These are phyloP conservation scores for Frankliniella intonsa DNA, from an alignment of 2,888 invertebrate species.

Conservation along the genomic window DNA sequence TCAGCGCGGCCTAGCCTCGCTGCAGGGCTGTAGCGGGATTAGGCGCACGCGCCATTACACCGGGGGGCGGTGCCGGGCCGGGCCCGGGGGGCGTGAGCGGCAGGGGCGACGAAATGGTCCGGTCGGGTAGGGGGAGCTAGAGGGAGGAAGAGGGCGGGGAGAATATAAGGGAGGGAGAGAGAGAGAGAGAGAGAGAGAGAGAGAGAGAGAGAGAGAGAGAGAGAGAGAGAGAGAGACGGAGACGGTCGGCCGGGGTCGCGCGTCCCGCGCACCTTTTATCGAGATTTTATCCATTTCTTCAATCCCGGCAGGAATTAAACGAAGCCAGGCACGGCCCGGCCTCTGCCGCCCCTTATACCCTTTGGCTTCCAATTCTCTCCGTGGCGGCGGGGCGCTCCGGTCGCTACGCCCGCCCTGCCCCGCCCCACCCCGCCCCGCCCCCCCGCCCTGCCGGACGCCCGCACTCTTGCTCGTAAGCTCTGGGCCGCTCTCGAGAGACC, in stretches of 20 bases:
- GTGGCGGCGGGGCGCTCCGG: neutral
- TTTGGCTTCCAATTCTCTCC: neutral
- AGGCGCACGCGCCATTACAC: conserved; percentile 15
- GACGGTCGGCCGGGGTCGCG: neutral
- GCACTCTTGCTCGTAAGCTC: neutral
- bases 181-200: no score
- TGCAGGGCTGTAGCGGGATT: neutral
- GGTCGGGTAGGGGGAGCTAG: no score
- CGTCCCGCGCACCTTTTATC: neutral
- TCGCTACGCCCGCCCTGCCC: no score
- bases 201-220: no score
- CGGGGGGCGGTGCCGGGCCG: neutral
- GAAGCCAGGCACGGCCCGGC: neutral
- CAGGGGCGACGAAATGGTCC: neutral
- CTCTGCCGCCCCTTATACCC: neutral
- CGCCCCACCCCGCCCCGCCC: no score
- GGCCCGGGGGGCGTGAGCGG: neutral
- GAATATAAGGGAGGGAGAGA: no score
- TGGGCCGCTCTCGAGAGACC: no score
- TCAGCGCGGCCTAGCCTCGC: neutral
- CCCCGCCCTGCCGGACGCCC: neutral
- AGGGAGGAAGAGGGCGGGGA: no score
- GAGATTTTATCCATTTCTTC: conserved; percentile 8
- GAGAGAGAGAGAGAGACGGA: neutral
- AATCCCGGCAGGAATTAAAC: conserved; percentile 4